Evolutionary conservation across 2,797 vertebrate species (phyloP).

Genomic region (Lemur catta): DNA sequence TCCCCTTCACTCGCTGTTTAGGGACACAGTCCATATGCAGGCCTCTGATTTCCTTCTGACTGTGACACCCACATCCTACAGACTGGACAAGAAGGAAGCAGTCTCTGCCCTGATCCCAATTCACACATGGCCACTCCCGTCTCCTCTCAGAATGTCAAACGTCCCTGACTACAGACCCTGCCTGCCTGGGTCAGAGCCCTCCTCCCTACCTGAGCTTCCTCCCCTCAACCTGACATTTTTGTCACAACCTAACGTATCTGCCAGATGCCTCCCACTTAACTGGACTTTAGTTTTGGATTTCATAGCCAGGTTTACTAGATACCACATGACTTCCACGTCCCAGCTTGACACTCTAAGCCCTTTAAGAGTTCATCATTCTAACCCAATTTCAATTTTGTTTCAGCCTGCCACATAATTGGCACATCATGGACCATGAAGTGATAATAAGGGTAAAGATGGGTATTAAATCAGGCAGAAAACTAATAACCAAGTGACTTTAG

Average conservation of each 20-base stretch:
- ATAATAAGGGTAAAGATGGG: not conserved
- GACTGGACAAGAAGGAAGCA: not conserved
- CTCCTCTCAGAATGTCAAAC: not conserved
- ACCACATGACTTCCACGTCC: not conserved
- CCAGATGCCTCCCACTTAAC: not conserved
- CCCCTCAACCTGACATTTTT: not conserved
- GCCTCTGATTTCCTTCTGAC: not conserved
- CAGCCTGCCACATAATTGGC: not conserved
- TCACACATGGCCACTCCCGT: not conserved
- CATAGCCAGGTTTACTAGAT: not conserved
- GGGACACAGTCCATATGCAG: not conserved
- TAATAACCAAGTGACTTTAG: conserved; percentile 16
- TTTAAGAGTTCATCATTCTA: conserved; percentile 6
- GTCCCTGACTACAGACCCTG: not conserved
- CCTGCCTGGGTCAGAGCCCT: not conserved
- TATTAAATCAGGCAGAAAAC: conserved; percentile 33
- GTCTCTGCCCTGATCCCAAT: not conserved
- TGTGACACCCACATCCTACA: not conserved
- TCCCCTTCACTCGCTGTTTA: not conserved
- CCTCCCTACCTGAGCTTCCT: not conserved
- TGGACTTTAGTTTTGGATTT: not conserved
- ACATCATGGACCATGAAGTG: not conserved
- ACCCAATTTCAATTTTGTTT: conserved; percentile 16
- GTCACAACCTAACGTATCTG: not conserved
- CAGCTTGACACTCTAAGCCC: not conserved